phyloP scores from a whole-genome alignment of 2,888 invertebrate species.

The Hypomecis atomaria region DNA sequence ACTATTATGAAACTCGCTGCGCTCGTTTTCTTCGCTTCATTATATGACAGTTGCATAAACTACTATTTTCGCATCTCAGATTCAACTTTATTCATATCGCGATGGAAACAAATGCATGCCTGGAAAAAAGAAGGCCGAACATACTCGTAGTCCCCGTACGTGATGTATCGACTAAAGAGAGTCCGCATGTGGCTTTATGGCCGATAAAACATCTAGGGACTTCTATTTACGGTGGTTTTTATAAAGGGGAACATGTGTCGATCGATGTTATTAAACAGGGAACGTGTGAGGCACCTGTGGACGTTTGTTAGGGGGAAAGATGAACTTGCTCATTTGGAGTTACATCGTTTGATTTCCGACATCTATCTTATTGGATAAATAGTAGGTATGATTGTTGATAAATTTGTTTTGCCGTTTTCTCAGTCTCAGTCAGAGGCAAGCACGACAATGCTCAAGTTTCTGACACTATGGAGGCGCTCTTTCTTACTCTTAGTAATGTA shows the following conservation, averaged over 20 bases:
- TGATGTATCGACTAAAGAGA: slow-evolving; percentile 69
- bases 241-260: slow-evolving; percentile 57
- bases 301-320: slow-evolving; percentile 33
- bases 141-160: slow-evolving; percentile 56
- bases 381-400: too few species aligned
- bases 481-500: too few species aligned
- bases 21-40: too few species aligned
- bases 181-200: slow-evolving; percentile 75
- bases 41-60: too few species aligned
- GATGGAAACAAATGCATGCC: slow-evolving; percentile 44
- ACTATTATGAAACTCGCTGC: too few species aligned
- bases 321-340: slow-evolving; percentile 31
- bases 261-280: slow-evolving; percentile 68
- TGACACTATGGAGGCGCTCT: too few species aligned
- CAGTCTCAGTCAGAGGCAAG: too few species aligned
- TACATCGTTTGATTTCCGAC: background rate
- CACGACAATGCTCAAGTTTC: too few species aligned
- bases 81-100: slow-evolving; percentile 43
- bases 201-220: slow-evolving; percentile 76
- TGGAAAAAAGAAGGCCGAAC: slow-evolving; percentile 42
- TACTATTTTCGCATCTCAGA: background rate
- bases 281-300: slow-evolving; percentile 61
- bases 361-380: background rate
- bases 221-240: slow-evolving; percentile 76
- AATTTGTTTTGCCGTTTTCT: too few species aligned